Evolutionary conservation across 1,140 invertebrate genomes (phyloP).

Genomic region (Andrena cerasifolii): DNA sequence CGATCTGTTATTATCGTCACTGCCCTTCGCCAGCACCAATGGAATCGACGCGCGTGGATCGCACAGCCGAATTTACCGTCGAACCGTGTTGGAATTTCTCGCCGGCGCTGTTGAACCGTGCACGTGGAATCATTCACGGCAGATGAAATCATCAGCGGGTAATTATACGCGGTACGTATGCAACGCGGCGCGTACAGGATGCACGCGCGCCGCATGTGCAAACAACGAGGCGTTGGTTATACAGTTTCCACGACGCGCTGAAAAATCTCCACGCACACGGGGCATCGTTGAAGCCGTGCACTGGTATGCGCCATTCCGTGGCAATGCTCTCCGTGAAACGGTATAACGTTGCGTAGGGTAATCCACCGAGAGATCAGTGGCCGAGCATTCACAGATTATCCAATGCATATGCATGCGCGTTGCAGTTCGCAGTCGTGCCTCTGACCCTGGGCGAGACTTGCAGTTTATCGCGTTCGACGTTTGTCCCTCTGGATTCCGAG

Average conservation of each 20-base stretch:
- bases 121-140: too few relatives aligned
- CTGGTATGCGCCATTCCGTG: background rate
- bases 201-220: background rate
- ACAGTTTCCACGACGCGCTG: background rate
- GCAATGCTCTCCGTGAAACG: background rate
- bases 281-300: background rate
- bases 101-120: background rate
- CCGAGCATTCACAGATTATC: background rate
- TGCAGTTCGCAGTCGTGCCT: background rate
- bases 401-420: constrained; percentile 17
- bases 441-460: background rate
- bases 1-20: background rate
- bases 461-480: background rate
- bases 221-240: background rate
- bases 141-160: background rate
- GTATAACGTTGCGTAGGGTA: background rate
- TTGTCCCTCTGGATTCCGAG: background rate
- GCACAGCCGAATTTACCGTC: background rate
- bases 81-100: background rate
- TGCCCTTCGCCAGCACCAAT: background rate
- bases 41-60: background rate
- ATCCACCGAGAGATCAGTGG: constrained; percentile 5
- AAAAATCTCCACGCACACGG: too few relatives aligned
- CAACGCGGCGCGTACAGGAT: background rate
- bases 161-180: background rate